phyloP scores from a whole-genome alignment of 1,140 invertebrate genomes.

The Hyposmocoma kahamanoa region DNA sequence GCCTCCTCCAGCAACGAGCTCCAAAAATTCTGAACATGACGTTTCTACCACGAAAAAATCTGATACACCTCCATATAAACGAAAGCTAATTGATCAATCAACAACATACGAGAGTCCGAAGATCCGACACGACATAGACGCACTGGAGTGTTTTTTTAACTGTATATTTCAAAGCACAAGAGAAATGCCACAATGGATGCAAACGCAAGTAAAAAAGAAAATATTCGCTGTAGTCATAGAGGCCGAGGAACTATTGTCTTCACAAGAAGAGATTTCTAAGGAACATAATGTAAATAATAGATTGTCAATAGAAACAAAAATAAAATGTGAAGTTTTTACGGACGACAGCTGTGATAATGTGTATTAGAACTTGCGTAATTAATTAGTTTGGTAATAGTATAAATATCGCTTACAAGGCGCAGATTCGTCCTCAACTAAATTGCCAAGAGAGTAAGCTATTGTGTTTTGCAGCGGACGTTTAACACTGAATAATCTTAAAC shows the following conservation, averaged over 20 bases:
- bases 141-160: slow-evolving; percentile 54
- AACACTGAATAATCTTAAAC: too few relatives aligned
- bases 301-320: slow-evolving; percentile 24
- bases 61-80: slow-evolving; percentile 22
- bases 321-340: slow-evolving; percentile 45
- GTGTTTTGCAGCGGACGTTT: too few relatives aligned
- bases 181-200: slow-evolving; percentile 60
- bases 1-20: slow-evolving; percentile 7
- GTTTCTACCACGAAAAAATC: slow-evolving; percentile 34
- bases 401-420: too few relatives aligned
- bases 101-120: slow-evolving; percentile 5
- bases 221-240: slow-evolving; percentile 61
- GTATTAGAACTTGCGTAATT: neutral
- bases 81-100: slow-evolving; percentile 33
- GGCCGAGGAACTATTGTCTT: slow-evolving; percentile 50
- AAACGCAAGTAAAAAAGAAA: slow-evolving; percentile 63
- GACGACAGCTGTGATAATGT: slow-evolving; percentile 25
- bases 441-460: too few relatives aligned
- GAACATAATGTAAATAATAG: slow-evolving; percentile 2
- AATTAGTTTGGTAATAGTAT: too few relatives aligned
- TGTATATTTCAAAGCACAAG: slow-evolving; percentile 52
- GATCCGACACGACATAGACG: slow-evolving; percentile 25
- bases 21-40: slow-evolving; percentile 37
- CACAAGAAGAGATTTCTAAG: slow-evolving; percentile 23
- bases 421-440: too few relatives aligned